Evolutionary conservation across 2,888 invertebrate genomes (phyloP).

Genomic region (Pheosia gnoma): DNA sequence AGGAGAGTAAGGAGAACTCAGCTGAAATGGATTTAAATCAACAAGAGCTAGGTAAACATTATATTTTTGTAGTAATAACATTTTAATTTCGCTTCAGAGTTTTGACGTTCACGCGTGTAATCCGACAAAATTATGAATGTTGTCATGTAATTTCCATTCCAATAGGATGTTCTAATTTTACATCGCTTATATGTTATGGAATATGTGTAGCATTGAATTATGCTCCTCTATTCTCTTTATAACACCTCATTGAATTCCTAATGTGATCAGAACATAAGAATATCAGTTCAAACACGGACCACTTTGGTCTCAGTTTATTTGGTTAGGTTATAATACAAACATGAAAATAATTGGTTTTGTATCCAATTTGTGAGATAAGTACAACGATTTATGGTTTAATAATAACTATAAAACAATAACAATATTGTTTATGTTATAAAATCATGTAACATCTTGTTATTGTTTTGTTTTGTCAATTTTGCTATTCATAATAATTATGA

Average conservation of each 20-base stretch:
- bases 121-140: constrained; percentile 47
- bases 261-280: too few species aligned
- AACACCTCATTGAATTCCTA: too few species aligned
- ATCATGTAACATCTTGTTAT: not conserved
- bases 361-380: constrained; percentile 14
- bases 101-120: constrained; percentile 50
- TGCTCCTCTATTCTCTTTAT: too few species aligned
- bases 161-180: not conserved
- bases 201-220: too few species aligned
- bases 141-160: constrained; percentile 25
- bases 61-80: constrained; percentile 33
- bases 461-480: not conserved
- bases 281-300: not conserved
- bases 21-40: constrained; percentile 48
- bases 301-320: constrained; percentile 23
- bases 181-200: not conserved
- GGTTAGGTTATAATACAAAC: constrained; percentile 60
- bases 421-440: not conserved
- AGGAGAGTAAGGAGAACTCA: constrained; percentile 51
- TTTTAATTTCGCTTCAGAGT: constrained; percentile 27
- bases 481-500: not conserved
- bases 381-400: constrained; percentile 6
- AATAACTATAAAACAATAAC: constrained; percentile 10
- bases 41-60: constrained; percentile 54
- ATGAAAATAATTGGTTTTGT: constrained; percentile 51